Conservation (phyloP, 1,140 invertebrate genomes). For the Cydia pomonella region DNA sequence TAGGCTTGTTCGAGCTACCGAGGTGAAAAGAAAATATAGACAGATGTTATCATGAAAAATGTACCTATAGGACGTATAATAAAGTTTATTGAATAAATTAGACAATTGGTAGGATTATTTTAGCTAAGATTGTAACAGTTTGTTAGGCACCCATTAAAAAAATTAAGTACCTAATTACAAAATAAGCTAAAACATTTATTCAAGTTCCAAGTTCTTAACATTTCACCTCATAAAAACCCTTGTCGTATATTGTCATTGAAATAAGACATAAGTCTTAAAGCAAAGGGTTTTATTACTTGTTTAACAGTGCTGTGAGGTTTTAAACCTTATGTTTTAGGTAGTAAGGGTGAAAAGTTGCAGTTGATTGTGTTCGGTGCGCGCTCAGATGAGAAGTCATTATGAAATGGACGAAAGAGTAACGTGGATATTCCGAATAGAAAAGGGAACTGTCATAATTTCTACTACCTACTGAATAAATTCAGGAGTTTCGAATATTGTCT, state of each 20-base stretch:
- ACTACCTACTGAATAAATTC: too few species aligned
- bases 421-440: slow-evolving; percentile 2
- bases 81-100: too few species aligned
- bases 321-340: background rate
- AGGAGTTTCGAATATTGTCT: too few species aligned
- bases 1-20: too few species aligned
- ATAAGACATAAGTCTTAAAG: background rate
- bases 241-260: background rate
- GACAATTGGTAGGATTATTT: too few species aligned
- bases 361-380: background rate
- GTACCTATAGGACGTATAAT: too few species aligned
- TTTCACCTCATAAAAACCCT: slow-evolving; percentile 1
- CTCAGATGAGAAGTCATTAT: slow-evolving; percentile 11
- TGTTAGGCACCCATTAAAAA: too few species aligned
- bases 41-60: too few species aligned
- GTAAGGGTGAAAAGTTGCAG: background rate
- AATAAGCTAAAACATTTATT: background rate
- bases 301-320: background rate
- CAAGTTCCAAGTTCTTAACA: background rate
- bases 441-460: too few species aligned
- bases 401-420: slow-evolving; percentile 28
- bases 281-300: background rate
- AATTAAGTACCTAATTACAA: too few species aligned
- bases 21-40: too few species aligned
- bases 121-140: too few species aligned